A percentile compares a stretch with the other conserved stretches of the same genome.
These are phyloP conservation scores for Gadus macrocephalus DNA, from an alignment of 2,113 vertebrate genomes.

Conservation along the genomic window DNA sequence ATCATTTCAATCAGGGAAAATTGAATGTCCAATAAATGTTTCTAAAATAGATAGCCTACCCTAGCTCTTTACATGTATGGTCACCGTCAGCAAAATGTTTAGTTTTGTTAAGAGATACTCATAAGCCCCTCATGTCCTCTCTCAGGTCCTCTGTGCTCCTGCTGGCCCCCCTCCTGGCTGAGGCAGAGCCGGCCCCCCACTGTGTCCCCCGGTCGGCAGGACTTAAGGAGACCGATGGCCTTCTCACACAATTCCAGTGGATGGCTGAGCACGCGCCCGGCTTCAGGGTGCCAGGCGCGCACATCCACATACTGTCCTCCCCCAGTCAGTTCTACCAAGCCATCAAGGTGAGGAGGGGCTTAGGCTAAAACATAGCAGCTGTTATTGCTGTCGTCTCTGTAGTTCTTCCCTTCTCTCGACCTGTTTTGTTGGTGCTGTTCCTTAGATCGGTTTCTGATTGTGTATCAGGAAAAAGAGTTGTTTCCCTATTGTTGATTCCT, in stretches of 20 bases:
- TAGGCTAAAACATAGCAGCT: background rate
- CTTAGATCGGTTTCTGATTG: too few species aligned
- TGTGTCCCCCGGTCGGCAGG: conserved; percentile 66
- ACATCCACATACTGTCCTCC: conserved; percentile 81
- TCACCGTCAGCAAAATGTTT: too few species aligned
- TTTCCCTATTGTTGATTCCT: too few species aligned
- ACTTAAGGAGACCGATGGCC: conserved; percentile 60
- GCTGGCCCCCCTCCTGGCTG: conserved; percentile 82
- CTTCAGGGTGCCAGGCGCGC: conserved; percentile 83
- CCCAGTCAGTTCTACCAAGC: conserved; percentile 89
- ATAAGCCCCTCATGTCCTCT: conserved; percentile 2
- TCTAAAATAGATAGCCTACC: too few species aligned
- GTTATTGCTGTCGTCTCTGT: background rate
- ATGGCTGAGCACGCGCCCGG: conserved; percentile 88
- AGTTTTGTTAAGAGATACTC: too few species aligned
- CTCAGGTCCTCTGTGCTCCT: conserved; percentile 88
- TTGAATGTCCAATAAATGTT: too few species aligned
- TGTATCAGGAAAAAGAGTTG: too few species aligned
- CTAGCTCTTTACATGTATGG: too few species aligned
- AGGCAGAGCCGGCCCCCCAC: conserved; percentile 66
- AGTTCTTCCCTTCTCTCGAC: background rate
- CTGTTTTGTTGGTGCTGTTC: too few species aligned
- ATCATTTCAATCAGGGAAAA: too few species aligned
- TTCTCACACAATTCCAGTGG: conserved; percentile 83
- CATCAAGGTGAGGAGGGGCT: conserved; percentile 78